Evolutionary conservation across 2,113 vertebrate genomes (phyloP).

Genomic region (Rhineura floridana): DNA sequence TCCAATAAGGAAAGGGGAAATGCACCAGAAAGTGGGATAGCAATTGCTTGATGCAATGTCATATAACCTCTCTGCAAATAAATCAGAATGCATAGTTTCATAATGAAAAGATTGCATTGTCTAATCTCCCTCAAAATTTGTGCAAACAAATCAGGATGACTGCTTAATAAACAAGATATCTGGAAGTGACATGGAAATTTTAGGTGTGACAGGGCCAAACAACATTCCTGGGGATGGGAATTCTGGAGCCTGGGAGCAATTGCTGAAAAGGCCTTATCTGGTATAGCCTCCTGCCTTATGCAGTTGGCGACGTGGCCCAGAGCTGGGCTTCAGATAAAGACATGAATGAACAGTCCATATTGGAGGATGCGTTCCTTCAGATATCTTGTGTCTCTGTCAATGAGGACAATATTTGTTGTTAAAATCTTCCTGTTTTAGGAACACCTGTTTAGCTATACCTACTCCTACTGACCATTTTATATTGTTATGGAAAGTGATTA

Average conservation of each 20-base stretch:
- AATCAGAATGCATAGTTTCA: too few species aligned
- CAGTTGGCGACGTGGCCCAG: not conserved
- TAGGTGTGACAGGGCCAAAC: not conserved
- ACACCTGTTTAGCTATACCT: not conserved
- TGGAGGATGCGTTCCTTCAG: not conserved
- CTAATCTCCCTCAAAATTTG: too few species aligned
- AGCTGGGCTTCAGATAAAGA: not conserved
- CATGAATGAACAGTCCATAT: not conserved
- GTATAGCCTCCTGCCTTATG: not conserved
- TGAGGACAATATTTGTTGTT: not conserved
- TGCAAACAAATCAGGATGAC: not conserved
- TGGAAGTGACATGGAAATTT: not conserved
- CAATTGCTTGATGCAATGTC: too few species aligned
- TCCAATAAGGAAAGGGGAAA: too few species aligned
- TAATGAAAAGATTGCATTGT: too few species aligned
- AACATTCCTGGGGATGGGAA: not conserved
- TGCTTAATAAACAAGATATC: not conserved
- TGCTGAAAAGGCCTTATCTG: not conserved
- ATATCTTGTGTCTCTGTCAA: not conserved
- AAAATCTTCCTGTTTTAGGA: not conserved
- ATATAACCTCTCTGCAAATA: too few species aligned
- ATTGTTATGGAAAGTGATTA: not conserved
- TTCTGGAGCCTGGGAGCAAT: not conserved
- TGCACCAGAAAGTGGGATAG: too few species aligned
- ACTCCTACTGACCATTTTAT: not conserved